Conservation (phyloP, 2,888 invertebrate species). For the Pseudoips prasinana region DNA sequence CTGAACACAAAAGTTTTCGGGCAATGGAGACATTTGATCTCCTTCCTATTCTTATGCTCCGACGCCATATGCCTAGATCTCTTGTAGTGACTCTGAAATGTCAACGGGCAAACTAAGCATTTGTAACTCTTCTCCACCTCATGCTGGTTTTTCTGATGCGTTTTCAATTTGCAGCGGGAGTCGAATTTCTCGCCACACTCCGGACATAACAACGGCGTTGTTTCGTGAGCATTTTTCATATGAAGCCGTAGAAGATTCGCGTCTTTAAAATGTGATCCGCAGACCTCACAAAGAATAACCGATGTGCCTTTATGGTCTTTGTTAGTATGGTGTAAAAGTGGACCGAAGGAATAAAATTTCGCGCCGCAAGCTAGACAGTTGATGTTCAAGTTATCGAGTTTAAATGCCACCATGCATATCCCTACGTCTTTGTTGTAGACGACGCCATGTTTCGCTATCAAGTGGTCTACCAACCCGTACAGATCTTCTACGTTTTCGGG, state of each 20-base stretch:
- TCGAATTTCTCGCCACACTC: conserved; percentile 75
- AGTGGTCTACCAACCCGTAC: conserved; percentile 65
- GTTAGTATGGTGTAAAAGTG: conserved; percentile 66
- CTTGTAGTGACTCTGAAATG: conserved; percentile 66
- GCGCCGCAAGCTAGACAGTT: conserved; percentile 63
- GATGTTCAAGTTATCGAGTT: conserved; percentile 59
- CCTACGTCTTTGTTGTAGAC: conserved; percentile 68
- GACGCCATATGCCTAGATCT: conserved; percentile 67
- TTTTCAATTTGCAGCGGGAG: conserved; percentile 69
- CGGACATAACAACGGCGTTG: conserved; percentile 56
- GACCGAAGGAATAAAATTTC: conserved; percentile 67
- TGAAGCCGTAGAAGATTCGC: conserved; percentile 53
- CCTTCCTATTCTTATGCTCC: conserved; percentile 63
- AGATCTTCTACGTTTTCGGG: conserved; percentile 52
- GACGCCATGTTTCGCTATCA: conserved; percentile 52
- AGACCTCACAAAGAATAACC: conserved; percentile 65
- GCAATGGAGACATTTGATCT: conserved; percentile 70
- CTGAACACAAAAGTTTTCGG: conserved; percentile 71
- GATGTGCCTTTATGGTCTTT: conserved; percentile 71
- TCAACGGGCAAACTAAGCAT: conserved; percentile 68
- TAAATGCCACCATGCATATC: conserved; percentile 66
- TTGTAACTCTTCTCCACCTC: conserved; percentile 73
- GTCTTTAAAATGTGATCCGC: conserved; percentile 72
- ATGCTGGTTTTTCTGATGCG: conserved; percentile 70
- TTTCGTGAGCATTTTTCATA: conserved; percentile 64